Evolutionary conservation across 2,888 invertebrate species (phyloP).

Genomic region (Lasioglossum marginatum): DNA sequence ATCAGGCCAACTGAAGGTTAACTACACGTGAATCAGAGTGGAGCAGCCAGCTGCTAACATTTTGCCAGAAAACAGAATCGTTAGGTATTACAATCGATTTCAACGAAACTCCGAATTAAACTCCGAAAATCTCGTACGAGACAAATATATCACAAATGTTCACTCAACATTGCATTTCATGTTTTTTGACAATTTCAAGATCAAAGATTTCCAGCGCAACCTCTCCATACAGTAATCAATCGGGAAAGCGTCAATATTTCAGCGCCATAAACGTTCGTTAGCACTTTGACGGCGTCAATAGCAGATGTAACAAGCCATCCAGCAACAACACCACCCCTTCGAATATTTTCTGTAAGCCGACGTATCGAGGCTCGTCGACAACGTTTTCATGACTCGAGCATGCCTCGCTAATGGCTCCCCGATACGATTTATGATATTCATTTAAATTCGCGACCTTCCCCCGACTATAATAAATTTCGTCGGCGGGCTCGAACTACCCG

Average conservation of each 20-base stretch:
- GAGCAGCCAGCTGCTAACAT: not conserved
- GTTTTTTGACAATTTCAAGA: not conserved
- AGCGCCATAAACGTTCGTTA: not conserved
- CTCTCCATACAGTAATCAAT: not conserved
- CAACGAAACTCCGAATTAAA: not conserved
- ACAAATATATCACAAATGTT: not conserved
- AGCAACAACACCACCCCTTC: not conserved
- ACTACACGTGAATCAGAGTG: not conserved
- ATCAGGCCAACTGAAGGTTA: conserved; percentile 3
- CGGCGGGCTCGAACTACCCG: not conserved
- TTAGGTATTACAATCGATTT: not conserved
- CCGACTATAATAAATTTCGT: conserved; percentile 4
- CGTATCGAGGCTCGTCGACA: conserved; percentile 7
- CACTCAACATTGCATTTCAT: not conserved
- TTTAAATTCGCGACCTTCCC: conserved; percentile 17
- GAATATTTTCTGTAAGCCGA: not conserved
- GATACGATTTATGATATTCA: conserved; percentile 35
- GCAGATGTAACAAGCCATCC: not conserved
- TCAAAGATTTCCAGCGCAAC: not conserved
- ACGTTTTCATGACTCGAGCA: not conserved
- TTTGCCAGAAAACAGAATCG: not conserved
- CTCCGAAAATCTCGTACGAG: not conserved
- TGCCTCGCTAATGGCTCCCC: conserved; percentile 1
- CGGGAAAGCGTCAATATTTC: not conserved
- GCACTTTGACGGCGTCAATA: not conserved